Base-by-base conservation (phyloP, 1,140 invertebrate genomes). In the Globodera ellingtonae region DNA sequence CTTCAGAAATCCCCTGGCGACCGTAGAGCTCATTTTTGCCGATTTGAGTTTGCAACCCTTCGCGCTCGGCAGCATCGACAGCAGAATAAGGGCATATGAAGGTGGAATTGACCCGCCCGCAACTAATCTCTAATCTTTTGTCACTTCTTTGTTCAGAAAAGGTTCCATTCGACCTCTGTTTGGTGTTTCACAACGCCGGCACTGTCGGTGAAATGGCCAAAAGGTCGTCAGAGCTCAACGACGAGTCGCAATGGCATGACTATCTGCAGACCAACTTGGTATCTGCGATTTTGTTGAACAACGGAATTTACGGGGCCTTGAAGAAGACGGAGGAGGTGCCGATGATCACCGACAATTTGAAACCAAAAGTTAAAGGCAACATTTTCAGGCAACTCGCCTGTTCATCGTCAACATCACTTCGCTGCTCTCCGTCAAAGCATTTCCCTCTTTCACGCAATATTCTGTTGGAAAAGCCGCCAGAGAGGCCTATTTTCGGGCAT, bases 141-240 rank as follows among this genome's bases (percentile, higher is more conserved):
- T 10, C 24, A 8, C 72, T 67, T 86, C n/a, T 56, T 24, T 24
- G 24, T 76, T 35, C 59, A 83, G 70, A 52, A 47, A 48, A 46
- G 10, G 44, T 35, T 15, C 59, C 56, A 21, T 95, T 94, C 87
- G 91, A 93, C 72, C 91, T 92, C 75, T 91, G 91, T 46, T 89
- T 96, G 6, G 91, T 98, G 18, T 92, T 97, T 77, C 95, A 98
- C 87, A 98, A 97, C 92, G 95, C 94, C 9, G 96, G 94, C 5
- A 93, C 93, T 0, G 84, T 95, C 50, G 95, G 95, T n/a, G 92
- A 94, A 89, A 87, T 94, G 46, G 89, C 91, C 0, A 91, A 93
- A 83, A 89, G 82, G 90, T 81, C 92, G 92, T 83, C 82, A 18
- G 90, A 91, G 56, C 92, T 94, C 90, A 90, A 91, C 75, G 89